Conservation (phyloP, 1,140 invertebrate species). For the Drosophila funebris region DNA sequence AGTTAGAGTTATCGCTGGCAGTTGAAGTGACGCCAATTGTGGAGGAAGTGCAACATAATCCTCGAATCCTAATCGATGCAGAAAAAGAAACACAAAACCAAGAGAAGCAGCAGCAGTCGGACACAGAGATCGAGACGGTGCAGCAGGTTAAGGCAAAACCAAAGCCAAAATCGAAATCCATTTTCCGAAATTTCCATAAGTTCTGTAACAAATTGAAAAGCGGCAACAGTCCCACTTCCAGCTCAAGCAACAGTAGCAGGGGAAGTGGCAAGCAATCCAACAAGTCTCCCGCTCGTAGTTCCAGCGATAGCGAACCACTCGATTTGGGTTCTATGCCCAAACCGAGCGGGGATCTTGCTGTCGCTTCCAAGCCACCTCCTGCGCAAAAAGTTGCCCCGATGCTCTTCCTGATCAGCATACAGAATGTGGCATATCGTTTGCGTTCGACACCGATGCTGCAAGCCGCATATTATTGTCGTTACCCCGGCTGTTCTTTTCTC, state of each 20-base stretch:
- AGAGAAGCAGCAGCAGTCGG: not conserved
- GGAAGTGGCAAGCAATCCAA: not conserved
- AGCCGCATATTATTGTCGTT: slow-evolving; percentile 51
- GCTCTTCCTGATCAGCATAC: slow-evolving; percentile 12
- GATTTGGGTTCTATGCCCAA: not conserved
- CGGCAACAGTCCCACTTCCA: not conserved
- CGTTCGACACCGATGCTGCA: not conserved
- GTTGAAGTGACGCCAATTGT: not conserved
- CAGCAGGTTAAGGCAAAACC: not conserved
- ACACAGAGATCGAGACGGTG: not conserved
- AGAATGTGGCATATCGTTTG: slow-evolving; percentile 55
- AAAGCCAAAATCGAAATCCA: slow-evolving; percentile 7
- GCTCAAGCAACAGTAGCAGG: not conserved
- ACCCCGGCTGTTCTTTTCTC: slow-evolving; percentile 47
- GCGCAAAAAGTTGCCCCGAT: not conserved
- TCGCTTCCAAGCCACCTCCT: not conserved
- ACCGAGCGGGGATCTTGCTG: not conserved
- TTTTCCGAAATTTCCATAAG: slow-evolving; percentile 35
- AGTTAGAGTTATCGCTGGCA: not conserved
- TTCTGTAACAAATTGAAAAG: slow-evolving; percentile 41
- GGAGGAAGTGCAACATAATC: too few species aligned
- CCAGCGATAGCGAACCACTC: not conserved
- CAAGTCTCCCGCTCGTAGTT: not conserved
- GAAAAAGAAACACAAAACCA: too few species aligned
- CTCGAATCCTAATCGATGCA: too few species aligned